Conservation (phyloP, 2,113 vertebrate genomes). For the Collichthys lucidus region DNA sequence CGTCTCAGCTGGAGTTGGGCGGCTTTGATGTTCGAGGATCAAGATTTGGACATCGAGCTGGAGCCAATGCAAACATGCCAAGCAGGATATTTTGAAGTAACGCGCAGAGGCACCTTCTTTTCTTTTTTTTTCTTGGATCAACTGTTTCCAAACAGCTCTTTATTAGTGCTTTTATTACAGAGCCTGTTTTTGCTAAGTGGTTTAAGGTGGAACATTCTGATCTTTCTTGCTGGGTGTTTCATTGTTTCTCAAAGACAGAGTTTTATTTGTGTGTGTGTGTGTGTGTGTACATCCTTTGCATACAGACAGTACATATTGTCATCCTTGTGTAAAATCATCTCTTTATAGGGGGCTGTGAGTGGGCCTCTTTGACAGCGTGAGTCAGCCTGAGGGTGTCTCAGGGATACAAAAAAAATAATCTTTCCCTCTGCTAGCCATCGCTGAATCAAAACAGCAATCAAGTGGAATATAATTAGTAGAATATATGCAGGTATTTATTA, state of each 20-base stretch:
- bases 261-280: neutral
- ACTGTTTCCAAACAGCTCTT: constrained; percentile 70
- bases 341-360: constrained; percentile 7
- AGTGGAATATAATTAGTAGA: constrained; percentile 12
- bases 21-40: constrained; percentile 86
- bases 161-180: constrained; percentile 54
- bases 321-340: constrained; percentile 24
- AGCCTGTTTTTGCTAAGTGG: constrained; percentile 37
- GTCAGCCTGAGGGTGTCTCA: constrained; percentile 9
- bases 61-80: constrained; percentile 87
- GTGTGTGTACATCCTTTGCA: constrained; percentile 20
- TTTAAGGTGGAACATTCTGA: constrained; percentile 35
- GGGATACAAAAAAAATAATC: neutral
- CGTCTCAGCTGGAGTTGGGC: constrained; percentile 82
- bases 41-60: constrained; percentile 78
- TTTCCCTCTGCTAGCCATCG: constrained; percentile 12
- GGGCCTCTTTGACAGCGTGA: constrained; percentile 32
- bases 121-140: constrained; percentile 57
- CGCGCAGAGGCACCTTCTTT: constrained; percentile 43
- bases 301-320: constrained; percentile 9
- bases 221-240: constrained; percentile 8
- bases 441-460: constrained; percentile 38
- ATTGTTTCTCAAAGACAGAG: constrained; percentile 28
- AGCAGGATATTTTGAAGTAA: constrained; percentile 80
- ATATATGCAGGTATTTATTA: constrained; percentile 32